phyloP scores from a whole-genome alignment of 2,797 vertebrate species.

The Parauchenoglanis ngamensis region DNA sequence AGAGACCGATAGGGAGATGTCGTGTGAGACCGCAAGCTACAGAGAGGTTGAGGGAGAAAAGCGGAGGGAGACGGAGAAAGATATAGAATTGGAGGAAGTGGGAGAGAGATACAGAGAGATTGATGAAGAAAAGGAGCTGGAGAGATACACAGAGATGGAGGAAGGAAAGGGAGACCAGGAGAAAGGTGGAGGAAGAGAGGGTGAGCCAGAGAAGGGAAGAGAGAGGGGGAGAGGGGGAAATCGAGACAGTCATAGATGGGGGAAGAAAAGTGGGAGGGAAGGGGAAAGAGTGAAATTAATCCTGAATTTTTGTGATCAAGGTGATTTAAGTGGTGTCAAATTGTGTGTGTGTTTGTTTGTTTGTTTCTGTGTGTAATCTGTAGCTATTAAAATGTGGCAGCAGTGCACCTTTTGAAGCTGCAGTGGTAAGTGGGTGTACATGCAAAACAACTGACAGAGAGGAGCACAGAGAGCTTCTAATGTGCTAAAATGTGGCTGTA shows the following conservation, averaged over 20 bases:
- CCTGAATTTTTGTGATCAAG: not conserved
- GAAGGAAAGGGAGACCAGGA: not conserved
- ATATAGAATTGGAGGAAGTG: not conserved
- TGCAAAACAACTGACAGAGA: conserved; percentile 10
- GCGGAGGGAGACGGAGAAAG: not conserved
- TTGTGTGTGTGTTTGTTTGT: not conserved
- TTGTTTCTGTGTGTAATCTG: not conserved
- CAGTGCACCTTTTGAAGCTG: conserved; percentile 1
- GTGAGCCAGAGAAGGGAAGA: not conserved
- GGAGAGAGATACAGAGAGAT: not conserved
- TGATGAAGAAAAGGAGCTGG: not conserved
- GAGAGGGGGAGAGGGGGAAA: fast-evolving
- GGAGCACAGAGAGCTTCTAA: not conserved
- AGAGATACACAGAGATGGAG: not conserved
- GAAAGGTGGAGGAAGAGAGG: not conserved
- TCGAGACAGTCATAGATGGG: too few relatives aligned
- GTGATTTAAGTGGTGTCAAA: not conserved
- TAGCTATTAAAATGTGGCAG: not conserved
- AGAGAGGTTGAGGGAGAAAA: not conserved
- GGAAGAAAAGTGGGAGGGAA: not conserved
- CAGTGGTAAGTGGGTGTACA: not conserved
- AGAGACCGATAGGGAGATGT: not conserved
- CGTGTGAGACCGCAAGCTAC: not conserved
- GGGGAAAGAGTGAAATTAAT: not conserved
- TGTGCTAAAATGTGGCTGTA: not conserved